Base-by-base conservation (phyloP, 2,113 vertebrate genomes). In the Asarcornis scutulata region DNA sequence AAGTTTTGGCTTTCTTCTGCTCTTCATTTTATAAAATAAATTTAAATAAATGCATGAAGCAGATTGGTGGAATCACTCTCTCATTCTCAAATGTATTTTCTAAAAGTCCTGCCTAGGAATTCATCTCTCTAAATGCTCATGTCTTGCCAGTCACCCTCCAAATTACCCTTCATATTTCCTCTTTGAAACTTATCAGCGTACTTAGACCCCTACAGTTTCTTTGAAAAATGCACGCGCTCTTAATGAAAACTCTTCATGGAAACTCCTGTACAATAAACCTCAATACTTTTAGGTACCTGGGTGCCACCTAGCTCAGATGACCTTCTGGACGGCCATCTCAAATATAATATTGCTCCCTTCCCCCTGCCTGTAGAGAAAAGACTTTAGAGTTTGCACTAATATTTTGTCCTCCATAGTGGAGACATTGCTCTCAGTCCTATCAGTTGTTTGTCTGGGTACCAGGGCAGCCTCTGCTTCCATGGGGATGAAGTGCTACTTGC, bases 11-110 rank as follows among this genome's bases (percentile, higher is more conserved):
- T 89, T 86, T 83, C 40, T 22, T 94, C 42, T 64, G 46, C 50
- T 59, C 64, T 62, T 92, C 63, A 76, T 83, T 92, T 89, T 36
- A 79, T 27, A 56, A 53, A 63, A 91, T 76, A 81, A 64, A 89
- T 92, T 92, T 94, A 81, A 94, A 95, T 88, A 93, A 92, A 92
- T 76, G 44, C 72, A 72, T 36, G 52, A 53, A 86, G 56, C 23
- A 50, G 29, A n/a, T 20, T 76, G 55, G 69, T 75, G 29, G 31
- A 79, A 95, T 56, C 31, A 73, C 31, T 87, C 63, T 85, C 63
- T 76, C n/a, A 34, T 69, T 84, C 68, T 88, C 64, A 76, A 58
- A 77, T 46, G 63, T 23, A 29, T 52, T 62, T 67, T 55, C 71
- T 84, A 77, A 78, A 69, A 14, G 11, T 82, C 77, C 53, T 66